Conservation (phyloP, 2,888 invertebrate species). For the Apamea crenata region DNA sequence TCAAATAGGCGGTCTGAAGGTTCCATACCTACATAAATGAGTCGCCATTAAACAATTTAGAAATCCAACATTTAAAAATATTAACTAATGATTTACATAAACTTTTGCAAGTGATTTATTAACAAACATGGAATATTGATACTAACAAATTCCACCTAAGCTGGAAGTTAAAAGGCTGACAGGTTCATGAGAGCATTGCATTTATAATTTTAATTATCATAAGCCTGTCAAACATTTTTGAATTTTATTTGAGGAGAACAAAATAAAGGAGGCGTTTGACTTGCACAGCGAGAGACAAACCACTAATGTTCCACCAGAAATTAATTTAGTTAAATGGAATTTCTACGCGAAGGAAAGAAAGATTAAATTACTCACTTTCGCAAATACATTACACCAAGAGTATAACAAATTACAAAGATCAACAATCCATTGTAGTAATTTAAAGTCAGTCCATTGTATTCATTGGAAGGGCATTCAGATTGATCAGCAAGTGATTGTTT, state of each 20-base stretch:
- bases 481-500: slow-evolving; percentile 39
- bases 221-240: slow-evolving; percentile 44
- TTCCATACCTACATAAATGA: background rate
- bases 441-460: slow-evolving; percentile 24
- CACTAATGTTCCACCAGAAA: background rate
- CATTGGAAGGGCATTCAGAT: slow-evolving; percentile 29
- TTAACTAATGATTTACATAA: slow-evolving; percentile 39
- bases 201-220: slow-evolving; percentile 54
- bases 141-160: slow-evolving; percentile 22
- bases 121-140: slow-evolving; percentile 16
- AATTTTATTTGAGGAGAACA: slow-evolving; percentile 28
- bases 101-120: slow-evolving; percentile 38
- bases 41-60: background rate
- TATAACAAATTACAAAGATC: slow-evolving; percentile 24
- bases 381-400: too few relatives aligned
- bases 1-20: slow-evolving; percentile 1
- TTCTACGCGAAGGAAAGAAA: background rate
- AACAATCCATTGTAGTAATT: slow-evolving; percentile 39
- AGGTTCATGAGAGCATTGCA: slow-evolving; percentile 46
- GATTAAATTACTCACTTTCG: background rate
- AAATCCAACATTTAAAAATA: slow-evolving; percentile 35
- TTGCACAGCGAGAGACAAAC: slow-evolving; percentile 18
- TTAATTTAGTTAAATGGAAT: background rate
- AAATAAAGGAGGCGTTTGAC: slow-evolving; percentile 24
- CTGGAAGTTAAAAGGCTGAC: slow-evolving; percentile 36